These are phyloP conservation scores for Abscondita cerata DNA, from an alignment of 2,888 invertebrate species.

Conservation along the genomic window DNA sequence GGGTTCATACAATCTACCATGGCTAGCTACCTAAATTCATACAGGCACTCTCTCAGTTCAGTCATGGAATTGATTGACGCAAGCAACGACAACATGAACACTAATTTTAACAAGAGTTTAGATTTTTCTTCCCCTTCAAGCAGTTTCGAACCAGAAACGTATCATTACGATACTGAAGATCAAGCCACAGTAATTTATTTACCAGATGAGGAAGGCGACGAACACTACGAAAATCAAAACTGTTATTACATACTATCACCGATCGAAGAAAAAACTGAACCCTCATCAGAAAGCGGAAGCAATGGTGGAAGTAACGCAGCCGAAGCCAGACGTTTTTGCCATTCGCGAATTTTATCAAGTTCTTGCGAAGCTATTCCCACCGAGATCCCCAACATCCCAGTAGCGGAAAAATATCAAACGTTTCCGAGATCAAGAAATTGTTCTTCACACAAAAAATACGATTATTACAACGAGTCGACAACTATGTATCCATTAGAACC, in stretches of 20 bases:
- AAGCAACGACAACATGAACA: conserved; percentile 25
- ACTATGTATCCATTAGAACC: conserved; percentile 65
- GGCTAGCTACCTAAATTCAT: conserved; percentile 58
- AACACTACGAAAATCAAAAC: conserved; percentile 32
- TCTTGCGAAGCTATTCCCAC: conserved; percentile 55
- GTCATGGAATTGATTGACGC: conserved; percentile 56
- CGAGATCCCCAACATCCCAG: conserved; percentile 41
- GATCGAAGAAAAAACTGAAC: conserved; percentile 67
- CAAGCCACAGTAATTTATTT: conserved; percentile 42
- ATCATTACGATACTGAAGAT: conserved; percentile 31
- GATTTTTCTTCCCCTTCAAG: conserved; percentile 2
- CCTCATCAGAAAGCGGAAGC: conserved; percentile 59
- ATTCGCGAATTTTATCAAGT: conserved; percentile 49
- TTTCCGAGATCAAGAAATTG: conserved; percentile 62
- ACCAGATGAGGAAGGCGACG: conserved; percentile 31
- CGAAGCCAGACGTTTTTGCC: conserved; percentile 28
- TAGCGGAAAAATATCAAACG: conserved; percentile 60
- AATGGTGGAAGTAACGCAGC: conserved; percentile 45
- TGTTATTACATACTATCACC: conserved; percentile 59
- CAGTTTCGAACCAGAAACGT: conserved; percentile 19
- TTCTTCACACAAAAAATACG: conserved; percentile 41
- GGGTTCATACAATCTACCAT: conserved; percentile 56
- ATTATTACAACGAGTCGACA: conserved; percentile 46
- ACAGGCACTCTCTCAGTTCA: conserved; percentile 57
- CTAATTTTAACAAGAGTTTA: conserved; percentile 16